phyloP scores from a whole-genome alignment of 1,140 invertebrate genomes.

The Procambarus clarkii region DNA sequence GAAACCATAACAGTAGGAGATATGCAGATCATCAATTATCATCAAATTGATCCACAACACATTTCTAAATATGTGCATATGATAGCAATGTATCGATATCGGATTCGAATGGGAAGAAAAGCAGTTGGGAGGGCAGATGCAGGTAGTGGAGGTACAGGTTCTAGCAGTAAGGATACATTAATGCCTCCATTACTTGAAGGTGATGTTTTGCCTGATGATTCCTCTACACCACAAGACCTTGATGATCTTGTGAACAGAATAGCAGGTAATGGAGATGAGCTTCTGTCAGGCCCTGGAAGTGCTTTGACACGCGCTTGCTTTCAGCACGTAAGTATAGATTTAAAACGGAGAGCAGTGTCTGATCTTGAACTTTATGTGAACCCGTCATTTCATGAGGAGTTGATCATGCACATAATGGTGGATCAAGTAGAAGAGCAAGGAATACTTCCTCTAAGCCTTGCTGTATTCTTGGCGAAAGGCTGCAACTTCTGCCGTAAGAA shows the following conservation, averaged over 20 bases:
- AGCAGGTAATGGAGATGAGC: conserved; percentile 56
- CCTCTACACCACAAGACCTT: conserved; percentile 55
- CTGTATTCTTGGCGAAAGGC: conserved; percentile 67
- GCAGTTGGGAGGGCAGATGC: conserved; percentile 3
- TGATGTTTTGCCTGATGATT: conserved; percentile 66
- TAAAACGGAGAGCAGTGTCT: conserved; percentile 62
- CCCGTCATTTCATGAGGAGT: conserved; percentile 67
- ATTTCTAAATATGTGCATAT: conserved; percentile 64
- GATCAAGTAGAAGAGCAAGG: conserved; percentile 66
- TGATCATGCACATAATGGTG: conserved; percentile 72
- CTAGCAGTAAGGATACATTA: conserved; percentile 35
- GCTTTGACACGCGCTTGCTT: conserved; percentile 58
- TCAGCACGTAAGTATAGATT: conserved; percentile 66
- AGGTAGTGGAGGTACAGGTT: conserved; percentile 22
- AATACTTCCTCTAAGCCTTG: conserved; percentile 54
- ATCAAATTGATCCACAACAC: conserved; percentile 61
- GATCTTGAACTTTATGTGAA: conserved; percentile 71
- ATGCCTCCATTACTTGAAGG: conserved; percentile 68
- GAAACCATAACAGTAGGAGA: conserved; percentile 67
- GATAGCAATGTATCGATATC: conserved; percentile 67
- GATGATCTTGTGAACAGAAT: conserved; percentile 64
- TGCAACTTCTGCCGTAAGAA: conserved; percentile 71
- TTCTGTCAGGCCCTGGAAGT: conserved; percentile 19
- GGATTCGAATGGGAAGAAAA: conserved; percentile 56
- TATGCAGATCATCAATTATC: conserved; percentile 69